Base-by-base conservation (phyloP, 2,888 invertebrate species). In the Drosophila kanekoi region DNA sequence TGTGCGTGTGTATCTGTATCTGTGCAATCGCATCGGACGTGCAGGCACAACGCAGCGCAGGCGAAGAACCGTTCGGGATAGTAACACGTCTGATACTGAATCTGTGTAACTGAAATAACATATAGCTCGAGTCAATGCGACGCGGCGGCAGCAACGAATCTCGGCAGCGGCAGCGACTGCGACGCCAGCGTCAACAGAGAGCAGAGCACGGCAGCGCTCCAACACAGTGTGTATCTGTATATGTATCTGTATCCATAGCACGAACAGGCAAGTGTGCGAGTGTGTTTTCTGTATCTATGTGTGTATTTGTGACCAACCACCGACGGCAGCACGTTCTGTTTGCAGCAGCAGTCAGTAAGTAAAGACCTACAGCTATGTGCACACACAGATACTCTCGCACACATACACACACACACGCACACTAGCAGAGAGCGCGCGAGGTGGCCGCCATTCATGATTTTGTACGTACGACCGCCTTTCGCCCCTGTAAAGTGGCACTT, bases 11-110 rank as follows among this genome's bases (percentile, higher is more conserved):
- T 71, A 32, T 51, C 20, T 64, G 47, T 68, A 59, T 76, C 58
- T 82, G 61, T 70, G n/a, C n/a, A n/a, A 47, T 48, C 68, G 56
- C 57, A 44, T 33, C 79, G 77, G 47, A 68, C 62, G 76, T 67
- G 81, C 62, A 44, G 54, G 44, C 37, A 54, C 54, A 54, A 16
- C 54, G 54, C 44, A 66, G 76, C 79, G 87, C 28, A 28, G 28
- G 65, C 81, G 73, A 79, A 87, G 82, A 87, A 90, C 92, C 92
- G 91, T 87, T 91, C 91, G 82, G 87, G 81, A 79, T 91, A 91
- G 91, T 90, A 91, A 92, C 92, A 91, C 92, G 92, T 91, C 90
- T 90, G 91, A 91, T 91, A 92, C 92, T 92, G 91, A 92, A 92
- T 91, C 91, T 91, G 90, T 91, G 90, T 91, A 91, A 90, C 92